Evolutionary conservation across 1,140 invertebrate genomes (phyloP).

Genomic region (Onthophagus taurus): DNA sequence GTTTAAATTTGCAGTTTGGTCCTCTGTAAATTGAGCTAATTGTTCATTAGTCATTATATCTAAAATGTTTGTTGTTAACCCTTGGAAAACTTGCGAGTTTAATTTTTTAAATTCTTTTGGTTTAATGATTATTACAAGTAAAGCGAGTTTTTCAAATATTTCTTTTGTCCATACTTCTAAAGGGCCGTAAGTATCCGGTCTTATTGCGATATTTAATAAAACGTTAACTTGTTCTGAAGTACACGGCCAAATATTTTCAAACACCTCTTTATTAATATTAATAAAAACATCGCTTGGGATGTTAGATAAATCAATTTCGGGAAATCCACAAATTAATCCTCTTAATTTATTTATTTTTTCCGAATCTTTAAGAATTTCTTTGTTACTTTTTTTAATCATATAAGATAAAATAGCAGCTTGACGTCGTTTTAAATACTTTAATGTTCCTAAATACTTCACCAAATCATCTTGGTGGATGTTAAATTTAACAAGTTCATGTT

Average conservation of each 20-base stretch:
- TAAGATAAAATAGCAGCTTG: slow-evolving; percentile 17
- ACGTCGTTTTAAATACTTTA: background rate
- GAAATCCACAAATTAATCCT: slow-evolving; percentile 21
- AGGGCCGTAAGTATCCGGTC: slow-evolving; percentile 12
- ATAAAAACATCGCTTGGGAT: slow-evolving; percentile 13
- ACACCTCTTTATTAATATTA: slow-evolving; percentile 13
- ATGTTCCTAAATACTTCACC: slow-evolving; percentile 12
- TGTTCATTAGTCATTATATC: slow-evolving; percentile 9
- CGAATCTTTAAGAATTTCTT: too few species aligned
- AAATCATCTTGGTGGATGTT: slow-evolving; percentile 18
- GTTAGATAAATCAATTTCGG: slow-evolving; percentile 12
- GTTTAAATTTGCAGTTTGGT: slow-evolving; percentile 9
- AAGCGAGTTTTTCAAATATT: background rate
- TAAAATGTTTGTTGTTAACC: background rate
- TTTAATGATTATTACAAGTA: background rate
- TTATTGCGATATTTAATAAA: slow-evolving; percentile 10
- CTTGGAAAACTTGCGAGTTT: slow-evolving; percentile 1
- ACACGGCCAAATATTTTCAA: slow-evolving; percentile 11
- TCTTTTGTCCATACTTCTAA: slow-evolving; percentile 13
- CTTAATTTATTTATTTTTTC: slow-evolving; percentile 14
- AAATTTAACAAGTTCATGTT: slow-evolving; percentile 19
- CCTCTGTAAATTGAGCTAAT: slow-evolving; percentile 1
- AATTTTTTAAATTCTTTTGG: slow-evolving; percentile 5
- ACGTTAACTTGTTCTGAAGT: slow-evolving; percentile 2
- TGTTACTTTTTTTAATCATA: slow-evolving; percentile 13